phyloP scores from a whole-genome alignment of 2,888 invertebrate genomes.

The Campoletis raptor region DNA sequence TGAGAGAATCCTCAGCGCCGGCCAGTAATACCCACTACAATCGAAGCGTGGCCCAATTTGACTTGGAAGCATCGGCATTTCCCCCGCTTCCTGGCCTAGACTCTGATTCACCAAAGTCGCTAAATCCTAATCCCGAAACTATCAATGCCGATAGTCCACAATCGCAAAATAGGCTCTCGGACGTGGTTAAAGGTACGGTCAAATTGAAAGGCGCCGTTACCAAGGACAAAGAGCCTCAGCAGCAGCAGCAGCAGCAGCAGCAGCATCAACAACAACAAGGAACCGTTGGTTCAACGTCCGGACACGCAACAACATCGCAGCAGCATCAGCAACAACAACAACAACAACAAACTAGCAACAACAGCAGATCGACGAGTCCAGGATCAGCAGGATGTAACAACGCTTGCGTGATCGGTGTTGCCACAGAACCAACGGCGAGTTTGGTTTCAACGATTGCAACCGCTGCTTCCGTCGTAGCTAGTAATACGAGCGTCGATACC shows the following conservation, averaged over 20 bases:
- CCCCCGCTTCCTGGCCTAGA: slow-evolving; percentile 91
- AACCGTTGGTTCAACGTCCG: slow-evolving; percentile 72
- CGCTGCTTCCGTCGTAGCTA: slow-evolving; percentile 71
- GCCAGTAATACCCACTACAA: slow-evolving; percentile 83
- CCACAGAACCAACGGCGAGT: slow-evolving; percentile 21
- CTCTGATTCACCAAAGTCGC: slow-evolving; percentile 80
- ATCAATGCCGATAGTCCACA: slow-evolving; percentile 78
- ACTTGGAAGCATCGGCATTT: slow-evolving; percentile 92
- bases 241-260: slow-evolving; percentile 71
- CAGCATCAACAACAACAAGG: slow-evolving; percentile 68
- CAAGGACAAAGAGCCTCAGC: slow-evolving; percentile 79
- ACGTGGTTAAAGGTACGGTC: slow-evolving; percentile 92
- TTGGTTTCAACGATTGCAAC: slow-evolving; percentile 52
- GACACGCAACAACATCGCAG: slow-evolving; percentile 59
- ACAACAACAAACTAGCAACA: slow-evolving; percentile 74
- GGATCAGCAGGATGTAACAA: slow-evolving; percentile 71
- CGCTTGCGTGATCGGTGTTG: slow-evolving; percentile 64
- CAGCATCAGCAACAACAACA: slow-evolving; percentile 38
- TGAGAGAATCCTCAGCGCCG: slow-evolving; percentile 77
- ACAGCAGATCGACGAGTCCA: slow-evolving; percentile 82
- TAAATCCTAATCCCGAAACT: slow-evolving; percentile 77
- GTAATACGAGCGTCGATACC: slow-evolving; percentile 24
- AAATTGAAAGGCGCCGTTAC: slow-evolving; percentile 85
- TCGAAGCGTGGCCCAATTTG: slow-evolving; percentile 88
- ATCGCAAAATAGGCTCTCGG: slow-evolving; percentile 89